These are phyloP conservation scores for Cyclophora punctaria DNA, from an alignment of 2,888 invertebrate genomes.

Conservation along the genomic window DNA sequence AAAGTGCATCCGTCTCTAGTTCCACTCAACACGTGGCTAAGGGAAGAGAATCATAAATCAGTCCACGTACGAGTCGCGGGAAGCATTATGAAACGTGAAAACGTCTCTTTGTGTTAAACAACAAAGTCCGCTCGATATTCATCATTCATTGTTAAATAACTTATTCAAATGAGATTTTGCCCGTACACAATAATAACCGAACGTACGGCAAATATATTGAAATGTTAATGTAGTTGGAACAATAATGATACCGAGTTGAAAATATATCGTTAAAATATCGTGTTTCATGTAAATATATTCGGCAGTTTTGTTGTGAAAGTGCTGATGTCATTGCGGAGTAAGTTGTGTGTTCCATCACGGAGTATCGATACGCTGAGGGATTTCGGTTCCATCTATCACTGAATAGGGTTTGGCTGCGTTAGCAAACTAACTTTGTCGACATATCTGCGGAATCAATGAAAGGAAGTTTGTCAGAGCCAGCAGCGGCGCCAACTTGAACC, in stretches of 20 bases:
- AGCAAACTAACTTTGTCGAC: conserved; percentile 10
- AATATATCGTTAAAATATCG: conserved; percentile 7
- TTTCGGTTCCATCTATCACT: conserved; percentile 5
- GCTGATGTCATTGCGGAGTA: conserved; percentile 8
- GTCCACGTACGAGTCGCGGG: conserved; percentile 3
- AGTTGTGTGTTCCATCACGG: conserved; percentile 6
- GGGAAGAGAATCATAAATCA: conserved; percentile 8
- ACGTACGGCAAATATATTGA: conserved; percentile 26
- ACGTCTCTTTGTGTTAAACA: conserved; percentile 7
- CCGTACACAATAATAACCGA: conserved; percentile 19
- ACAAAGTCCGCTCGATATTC: conserved; percentile 9
- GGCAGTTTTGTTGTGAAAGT: conserved; percentile 5
- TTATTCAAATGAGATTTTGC: conserved; percentile 25
- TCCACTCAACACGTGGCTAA: neutral
- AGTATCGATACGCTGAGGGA: conserved; percentile 7
- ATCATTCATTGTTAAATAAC: conserved; percentile 24
- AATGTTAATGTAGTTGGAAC: conserved; percentile 23
- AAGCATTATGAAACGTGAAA: conserved; percentile 9
- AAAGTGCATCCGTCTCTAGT: conserved; percentile 3
- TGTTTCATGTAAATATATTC: conserved; percentile 7
- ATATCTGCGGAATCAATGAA: conserved; percentile 4
- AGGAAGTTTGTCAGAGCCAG: conserved; percentile 4
- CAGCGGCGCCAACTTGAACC: neutral
- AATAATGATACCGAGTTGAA: conserved; percentile 7
- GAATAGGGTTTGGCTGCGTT: conserved; percentile 12